These are phyloP conservation scores for Neostethus bicornis DNA, from an alignment of 2,797 vertebrate species.

Conservation along the genomic window DNA sequence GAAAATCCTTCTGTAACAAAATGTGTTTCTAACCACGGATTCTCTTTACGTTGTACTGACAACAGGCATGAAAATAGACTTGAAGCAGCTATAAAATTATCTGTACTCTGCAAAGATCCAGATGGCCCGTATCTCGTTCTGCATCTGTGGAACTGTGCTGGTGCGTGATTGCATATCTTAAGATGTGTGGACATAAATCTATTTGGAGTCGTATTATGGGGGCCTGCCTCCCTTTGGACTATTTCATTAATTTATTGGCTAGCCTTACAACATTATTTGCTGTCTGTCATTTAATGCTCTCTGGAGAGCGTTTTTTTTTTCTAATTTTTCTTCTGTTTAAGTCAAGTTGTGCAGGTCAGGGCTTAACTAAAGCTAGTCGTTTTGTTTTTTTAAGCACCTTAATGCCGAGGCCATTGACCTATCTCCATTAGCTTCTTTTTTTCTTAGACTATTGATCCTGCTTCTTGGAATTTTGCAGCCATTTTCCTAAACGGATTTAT, in stretches of 20 bases:
- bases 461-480: background rate
- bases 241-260: background rate
- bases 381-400: background rate
- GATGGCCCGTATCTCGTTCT: constrained; percentile 39
- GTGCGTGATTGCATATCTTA: background rate
- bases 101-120: constrained; percentile 43
- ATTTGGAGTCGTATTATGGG: background rate
- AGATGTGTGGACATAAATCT: constrained; percentile 15
- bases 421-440: background rate
- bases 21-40: background rate
- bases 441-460: background rate
- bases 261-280: background rate
- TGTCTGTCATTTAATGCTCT: background rate
- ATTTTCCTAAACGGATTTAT: too few species aligned
- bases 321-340: background rate
- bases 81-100: constrained; percentile 45
- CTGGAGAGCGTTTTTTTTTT: background rate
- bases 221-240: background rate
- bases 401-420: background rate
- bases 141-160: background rate
- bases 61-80: constrained; percentile 42
- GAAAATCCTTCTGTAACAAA: background rate
- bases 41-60: constrained; percentile 10
- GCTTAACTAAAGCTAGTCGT: background rate
- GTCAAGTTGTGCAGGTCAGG: background rate